Conservation (phyloP, 2,113 vertebrate species). For the Kryptolebias marmoratus region DNA sequence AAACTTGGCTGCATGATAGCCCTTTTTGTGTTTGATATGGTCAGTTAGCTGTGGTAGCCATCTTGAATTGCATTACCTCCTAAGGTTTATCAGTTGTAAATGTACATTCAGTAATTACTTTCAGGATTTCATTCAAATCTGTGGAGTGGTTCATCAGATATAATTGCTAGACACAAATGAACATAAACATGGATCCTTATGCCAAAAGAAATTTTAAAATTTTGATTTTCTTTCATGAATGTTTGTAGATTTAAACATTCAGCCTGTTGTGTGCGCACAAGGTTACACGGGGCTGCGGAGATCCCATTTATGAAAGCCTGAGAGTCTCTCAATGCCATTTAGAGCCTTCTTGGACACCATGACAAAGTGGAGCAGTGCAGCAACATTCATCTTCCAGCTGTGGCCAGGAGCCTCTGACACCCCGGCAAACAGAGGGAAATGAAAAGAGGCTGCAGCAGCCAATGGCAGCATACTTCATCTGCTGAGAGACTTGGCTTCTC, state of each 20-base stretch:
- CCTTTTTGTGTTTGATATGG: too few species aligned
- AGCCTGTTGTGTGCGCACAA: constrained; percentile 40
- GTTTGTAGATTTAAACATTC: constrained; percentile 43
- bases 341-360: constrained; percentile 72
- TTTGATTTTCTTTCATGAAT: constrained; percentile 17
- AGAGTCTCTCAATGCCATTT: constrained; percentile 75
- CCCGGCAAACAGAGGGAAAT: constrained; percentile 72
- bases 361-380: constrained; percentile 75
- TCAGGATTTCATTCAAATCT: too few species aligned
- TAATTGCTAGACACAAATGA: too few species aligned
- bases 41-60: too few species aligned
- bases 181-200: too few species aligned
- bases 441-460: constrained; percentile 71
- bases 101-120: too few species aligned
- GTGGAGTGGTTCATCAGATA: neutral
- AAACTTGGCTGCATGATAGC: too few species aligned
- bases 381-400: constrained; percentile 78
- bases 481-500: constrained; percentile 71
- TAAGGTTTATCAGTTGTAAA: too few species aligned
- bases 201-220: too few species aligned
- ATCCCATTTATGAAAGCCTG: constrained; percentile 62
- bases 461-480: constrained; percentile 63
- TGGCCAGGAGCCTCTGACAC: constrained; percentile 73
- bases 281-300: constrained; percentile 58
- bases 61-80: too few species aligned